phyloP scores from a whole-genome alignment of 1,140 invertebrate species.

The Platyura marginata region DNA sequence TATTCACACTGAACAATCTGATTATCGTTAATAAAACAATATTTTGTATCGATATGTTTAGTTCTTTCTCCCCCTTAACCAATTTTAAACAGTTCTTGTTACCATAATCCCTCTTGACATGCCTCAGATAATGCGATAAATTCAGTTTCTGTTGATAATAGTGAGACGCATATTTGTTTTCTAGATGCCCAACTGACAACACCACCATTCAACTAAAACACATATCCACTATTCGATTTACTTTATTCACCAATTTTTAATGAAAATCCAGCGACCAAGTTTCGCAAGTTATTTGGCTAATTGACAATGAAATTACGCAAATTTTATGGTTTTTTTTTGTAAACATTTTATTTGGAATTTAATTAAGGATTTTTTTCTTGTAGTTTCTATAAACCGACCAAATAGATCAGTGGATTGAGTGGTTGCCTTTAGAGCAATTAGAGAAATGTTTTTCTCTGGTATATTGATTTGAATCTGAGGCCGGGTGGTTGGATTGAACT shows the following conservation, averaged over 20 bases:
- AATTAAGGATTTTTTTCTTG: not conserved
- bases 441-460: too few relatives aligned
- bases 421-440: too few relatives aligned
- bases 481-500: too few relatives aligned
- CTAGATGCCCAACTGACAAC: slow-evolving; percentile 8
- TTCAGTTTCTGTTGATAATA: slow-evolving; percentile 11
- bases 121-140: slow-evolving; percentile 7
- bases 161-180: too few relatives aligned
- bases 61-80: slow-evolving; percentile 5
- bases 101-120: slow-evolving; percentile 7
- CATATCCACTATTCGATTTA: slow-evolving; percentile 9
- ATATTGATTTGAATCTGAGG: too few relatives aligned
- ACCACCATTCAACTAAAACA: slow-evolving; percentile 6
- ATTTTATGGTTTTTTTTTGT: not conserved
- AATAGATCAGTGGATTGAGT: too few relatives aligned
- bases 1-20: too few relatives aligned
- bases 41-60: slow-evolving; percentile 13
- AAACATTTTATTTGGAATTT: not conserved
- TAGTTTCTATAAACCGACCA: not conserved
- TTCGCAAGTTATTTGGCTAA: not conserved
- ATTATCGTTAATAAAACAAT: slow-evolving; percentile 13
- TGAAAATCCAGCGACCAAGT: not conserved
- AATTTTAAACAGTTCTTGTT: slow-evolving; percentile 5
- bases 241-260: not conserved
- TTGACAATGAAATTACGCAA: too few relatives aligned